These are phyloP conservation scores for Salvelinus fontinalis DNA, from an alignment of 2,113 vertebrate species.

Conservation along the genomic window DNA sequence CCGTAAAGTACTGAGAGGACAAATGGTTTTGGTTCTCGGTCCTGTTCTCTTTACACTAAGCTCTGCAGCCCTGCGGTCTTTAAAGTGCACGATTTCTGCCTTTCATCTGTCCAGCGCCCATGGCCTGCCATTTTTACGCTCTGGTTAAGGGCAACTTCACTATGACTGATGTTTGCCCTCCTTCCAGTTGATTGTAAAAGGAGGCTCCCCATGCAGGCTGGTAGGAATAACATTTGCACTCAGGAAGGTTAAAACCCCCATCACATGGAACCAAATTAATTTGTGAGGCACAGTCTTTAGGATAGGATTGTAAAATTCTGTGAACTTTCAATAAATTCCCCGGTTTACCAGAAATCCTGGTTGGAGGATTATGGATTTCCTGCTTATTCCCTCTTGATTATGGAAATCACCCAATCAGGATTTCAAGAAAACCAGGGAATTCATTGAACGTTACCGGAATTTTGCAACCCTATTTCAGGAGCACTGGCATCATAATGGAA, in stretches of 20 bases:
- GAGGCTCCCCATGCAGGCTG: constrained; percentile 28
- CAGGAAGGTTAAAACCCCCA: constrained; percentile 67
- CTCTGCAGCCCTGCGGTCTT: constrained; percentile 41
- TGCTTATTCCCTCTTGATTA: no score
- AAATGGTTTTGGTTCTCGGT: constrained; percentile 41
- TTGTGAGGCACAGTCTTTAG: constrained; percentile 64
- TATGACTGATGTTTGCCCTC: constrained; percentile 48
- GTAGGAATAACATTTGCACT: constrained; percentile 62
- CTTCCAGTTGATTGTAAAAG: constrained; percentile 29
- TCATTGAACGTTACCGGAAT: no score
- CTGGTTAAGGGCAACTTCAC: constrained; percentile 51
- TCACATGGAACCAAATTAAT: constrained; percentile 67
- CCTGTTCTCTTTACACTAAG: constrained; percentile 36
- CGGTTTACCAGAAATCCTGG: no score
- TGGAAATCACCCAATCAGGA: no score
- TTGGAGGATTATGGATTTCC: no score
- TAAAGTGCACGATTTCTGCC: constrained; percentile 37
- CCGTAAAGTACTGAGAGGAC: constrained; percentile 29
- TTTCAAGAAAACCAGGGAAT: no score
- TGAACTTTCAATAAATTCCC: no score
- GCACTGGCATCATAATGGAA: constrained; percentile 27
- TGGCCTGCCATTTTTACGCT: constrained; percentile 53
- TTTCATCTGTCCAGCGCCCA: constrained; percentile 35
- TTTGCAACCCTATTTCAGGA: neutral
- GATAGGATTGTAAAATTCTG: constrained; percentile 1